phyloP scores from a whole-genome alignment of 2,888 invertebrate species.

The Polyommatus iphigenia region DNA sequence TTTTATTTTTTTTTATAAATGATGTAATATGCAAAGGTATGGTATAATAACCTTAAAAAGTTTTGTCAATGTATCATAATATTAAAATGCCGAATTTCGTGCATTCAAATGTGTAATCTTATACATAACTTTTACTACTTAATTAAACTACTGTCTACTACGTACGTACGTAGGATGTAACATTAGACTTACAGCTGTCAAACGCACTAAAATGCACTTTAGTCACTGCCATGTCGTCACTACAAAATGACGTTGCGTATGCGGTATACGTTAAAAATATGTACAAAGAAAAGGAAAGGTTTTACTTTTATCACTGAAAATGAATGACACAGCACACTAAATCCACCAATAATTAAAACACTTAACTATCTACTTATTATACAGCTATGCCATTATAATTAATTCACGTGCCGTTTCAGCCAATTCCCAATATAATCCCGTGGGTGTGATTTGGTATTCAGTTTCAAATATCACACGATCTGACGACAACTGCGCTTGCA shows the following conservation, averaged over 20 bases:
- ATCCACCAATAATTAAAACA: not conserved
- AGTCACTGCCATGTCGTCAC: too few species aligned
- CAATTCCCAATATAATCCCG: slow-evolving; percentile 41
- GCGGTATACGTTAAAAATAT: too few species aligned
- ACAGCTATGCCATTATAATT: not conserved
- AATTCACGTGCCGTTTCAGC: slow-evolving; percentile 28
- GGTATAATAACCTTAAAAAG: slow-evolving; percentile 3
- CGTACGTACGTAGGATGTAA: too few species aligned
- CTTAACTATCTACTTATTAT: not conserved
- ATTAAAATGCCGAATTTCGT: too few species aligned
- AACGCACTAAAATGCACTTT: too few species aligned
- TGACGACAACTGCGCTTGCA: slow-evolving; percentile 53
- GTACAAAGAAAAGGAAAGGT: too few species aligned
- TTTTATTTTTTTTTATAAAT: slow-evolving; percentile 44
- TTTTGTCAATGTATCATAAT: not conserved
- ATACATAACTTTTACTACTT: too few species aligned
- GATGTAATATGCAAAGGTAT: slow-evolving; percentile 26
- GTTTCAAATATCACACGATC: slow-evolving; percentile 46
- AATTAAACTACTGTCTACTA: too few species aligned
- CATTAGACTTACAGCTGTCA: too few species aligned
- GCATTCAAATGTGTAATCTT: too few species aligned
- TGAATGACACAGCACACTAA: not conserved
- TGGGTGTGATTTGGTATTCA: slow-evolving; percentile 46
- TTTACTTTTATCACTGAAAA: too few species aligned
- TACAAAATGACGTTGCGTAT: too few species aligned